Conservation (phyloP, 2,888 invertebrate genomes). For the Dastarcus helophoroides region DNA sequence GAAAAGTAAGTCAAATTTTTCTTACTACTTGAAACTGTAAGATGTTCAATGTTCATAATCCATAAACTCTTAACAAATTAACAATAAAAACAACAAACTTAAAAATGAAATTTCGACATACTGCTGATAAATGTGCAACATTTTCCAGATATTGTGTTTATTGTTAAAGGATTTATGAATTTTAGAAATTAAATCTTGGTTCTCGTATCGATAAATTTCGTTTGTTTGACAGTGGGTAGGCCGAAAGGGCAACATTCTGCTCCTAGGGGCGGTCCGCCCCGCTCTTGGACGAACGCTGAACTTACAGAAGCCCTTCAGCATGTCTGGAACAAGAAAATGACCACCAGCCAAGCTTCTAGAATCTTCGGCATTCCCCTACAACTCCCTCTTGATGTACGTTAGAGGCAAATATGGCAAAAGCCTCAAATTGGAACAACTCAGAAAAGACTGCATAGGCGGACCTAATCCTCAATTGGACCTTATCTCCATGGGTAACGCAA, state of each 20-base stretch:
- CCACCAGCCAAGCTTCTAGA: constrained; percentile 81
- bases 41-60: neutral
- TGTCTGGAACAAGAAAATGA: constrained; percentile 95
- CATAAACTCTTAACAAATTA: too few species aligned
- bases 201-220: neutral
- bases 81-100: too few species aligned
- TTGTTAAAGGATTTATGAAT: too few species aligned
- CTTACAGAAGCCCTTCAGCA: constrained; percentile 82
- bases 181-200: too few species aligned
- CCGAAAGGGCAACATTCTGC: constrained; percentile 88
- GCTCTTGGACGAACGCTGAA: constrained; percentile 88
- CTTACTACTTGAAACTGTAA: neutral
- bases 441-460: constrained; percentile 79
- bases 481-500: constrained; percentile 25
- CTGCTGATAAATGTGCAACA: too few species aligned
- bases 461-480: constrained; percentile 50
- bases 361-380: constrained; percentile 91
- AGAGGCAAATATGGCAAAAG: constrained; percentile 90
- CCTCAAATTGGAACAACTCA: constrained; percentile 72
- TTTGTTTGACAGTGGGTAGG: constrained; percentile 49
- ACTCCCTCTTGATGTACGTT: constrained; percentile 84
- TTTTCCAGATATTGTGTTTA: too few species aligned
- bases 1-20: constrained; percentile 65
- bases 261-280: constrained; percentile 78
- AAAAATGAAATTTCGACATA: too few species aligned